phyloP scores from a whole-genome alignment of 1,140 invertebrate species.

The Lepidurus apus region DNA sequence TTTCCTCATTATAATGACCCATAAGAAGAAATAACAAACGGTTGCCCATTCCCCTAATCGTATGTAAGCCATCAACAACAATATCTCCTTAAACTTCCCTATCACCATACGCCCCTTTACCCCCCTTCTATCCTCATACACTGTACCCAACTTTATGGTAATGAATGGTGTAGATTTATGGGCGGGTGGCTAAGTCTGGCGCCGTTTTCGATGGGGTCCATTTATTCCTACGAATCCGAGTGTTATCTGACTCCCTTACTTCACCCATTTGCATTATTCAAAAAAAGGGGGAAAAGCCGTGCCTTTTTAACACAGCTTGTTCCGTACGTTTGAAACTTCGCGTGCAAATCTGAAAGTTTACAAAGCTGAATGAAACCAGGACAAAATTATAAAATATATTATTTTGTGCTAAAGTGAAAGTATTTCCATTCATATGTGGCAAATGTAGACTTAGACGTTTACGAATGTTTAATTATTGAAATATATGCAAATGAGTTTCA shows the following conservation, averaged over 20 bases:
- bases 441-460: too few relatives aligned
- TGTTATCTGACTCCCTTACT: conserved; percentile 9
- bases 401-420: too few relatives aligned
- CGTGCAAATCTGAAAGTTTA: too few relatives aligned
- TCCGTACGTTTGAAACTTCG: too few relatives aligned
- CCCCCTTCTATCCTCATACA: neutral
- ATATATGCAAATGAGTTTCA: too few relatives aligned
- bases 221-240: conserved; percentile 2
- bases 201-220: conserved; percentile 4
- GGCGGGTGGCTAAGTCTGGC: conserved; percentile 3
- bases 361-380: too few relatives aligned
- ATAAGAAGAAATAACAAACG: neutral
- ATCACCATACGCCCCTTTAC: neutral
- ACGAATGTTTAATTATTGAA: too few relatives aligned
- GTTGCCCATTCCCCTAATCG: conserved; percentile 9
- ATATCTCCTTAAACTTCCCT: neutral
- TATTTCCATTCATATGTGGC: too few relatives aligned
- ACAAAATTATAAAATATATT: too few relatives aligned
- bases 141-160: neutral
- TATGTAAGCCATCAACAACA: neutral
- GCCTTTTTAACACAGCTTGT: neutral
- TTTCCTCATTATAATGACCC: neutral
- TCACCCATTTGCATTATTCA: neutral
- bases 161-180: neutral
- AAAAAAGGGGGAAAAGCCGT: neutral